These are phyloP conservation scores for Daktulosphaira vitifoliae DNA, from an alignment of 1,140 invertebrate genomes.

Conservation along the genomic window DNA sequence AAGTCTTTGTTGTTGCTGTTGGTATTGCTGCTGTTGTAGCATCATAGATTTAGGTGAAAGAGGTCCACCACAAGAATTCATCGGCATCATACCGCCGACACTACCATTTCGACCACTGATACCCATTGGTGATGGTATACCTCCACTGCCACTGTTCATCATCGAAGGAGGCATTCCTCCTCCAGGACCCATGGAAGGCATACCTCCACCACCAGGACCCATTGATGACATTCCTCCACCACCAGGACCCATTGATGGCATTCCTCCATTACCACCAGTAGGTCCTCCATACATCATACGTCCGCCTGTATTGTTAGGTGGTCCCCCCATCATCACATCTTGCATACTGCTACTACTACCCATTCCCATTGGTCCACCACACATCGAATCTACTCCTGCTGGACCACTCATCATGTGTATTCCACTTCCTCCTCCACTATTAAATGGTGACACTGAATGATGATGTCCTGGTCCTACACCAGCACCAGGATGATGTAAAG, in stretches of 20 bases:
- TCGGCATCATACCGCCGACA: too few relatives aligned
- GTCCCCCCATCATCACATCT: slow-evolving; percentile 44
- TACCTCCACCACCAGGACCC: slow-evolving; percentile 26
- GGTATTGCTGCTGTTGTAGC: slow-evolving; percentile 36
- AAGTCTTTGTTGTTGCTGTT: slow-evolving; percentile 17
- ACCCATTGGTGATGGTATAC: slow-evolving; percentile 15
- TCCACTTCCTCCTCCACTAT: slow-evolving; percentile 41
- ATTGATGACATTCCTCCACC: slow-evolving; percentile 2
- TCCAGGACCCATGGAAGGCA: slow-evolving; percentile 32
- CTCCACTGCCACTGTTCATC: slow-evolving; percentile 10
- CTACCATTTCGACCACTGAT: not conserved
- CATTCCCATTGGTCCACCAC: slow-evolving; percentile 40
- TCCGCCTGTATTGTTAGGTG: slow-evolving; percentile 42
- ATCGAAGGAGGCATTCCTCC: slow-evolving; percentile 7
- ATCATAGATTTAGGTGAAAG: slow-evolving; percentile 36
- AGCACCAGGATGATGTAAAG: slow-evolving; percentile 44
- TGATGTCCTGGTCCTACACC: slow-evolving; percentile 39
- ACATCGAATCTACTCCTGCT: slow-evolving; percentile 46
- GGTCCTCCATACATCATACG: slow-evolving; percentile 41
- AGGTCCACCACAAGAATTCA: slow-evolving; percentile 44
- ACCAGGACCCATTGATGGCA: not conserved
- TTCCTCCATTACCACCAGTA: slow-evolving; percentile 36
- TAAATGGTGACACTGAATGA: slow-evolving; percentile 47
- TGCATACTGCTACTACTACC: slow-evolving; percentile 42
- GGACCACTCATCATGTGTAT: slow-evolving; percentile 49